Conservation (phyloP, 2,888 invertebrate species). For the Limnephilus marmoratus region DNA sequence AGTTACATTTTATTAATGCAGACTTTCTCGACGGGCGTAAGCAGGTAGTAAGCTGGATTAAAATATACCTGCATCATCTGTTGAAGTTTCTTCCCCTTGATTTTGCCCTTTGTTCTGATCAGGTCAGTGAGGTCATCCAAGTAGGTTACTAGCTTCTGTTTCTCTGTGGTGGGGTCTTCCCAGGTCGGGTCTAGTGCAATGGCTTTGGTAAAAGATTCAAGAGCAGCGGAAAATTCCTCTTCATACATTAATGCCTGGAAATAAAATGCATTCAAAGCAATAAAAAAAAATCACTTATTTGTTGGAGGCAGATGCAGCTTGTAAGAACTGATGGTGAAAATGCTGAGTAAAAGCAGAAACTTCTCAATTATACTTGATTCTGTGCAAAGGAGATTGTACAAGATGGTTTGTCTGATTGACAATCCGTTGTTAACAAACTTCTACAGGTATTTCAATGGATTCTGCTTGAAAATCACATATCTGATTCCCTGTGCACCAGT, state of each 20-base stretch:
- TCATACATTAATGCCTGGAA: slow-evolving; percentile 86
- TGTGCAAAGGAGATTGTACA: too few species aligned
- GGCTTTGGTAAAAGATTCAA: slow-evolving; percentile 83
- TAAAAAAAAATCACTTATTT: neutral
- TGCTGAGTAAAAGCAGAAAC: too few species aligned
- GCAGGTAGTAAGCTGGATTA: neutral
- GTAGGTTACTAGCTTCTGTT: slow-evolving; percentile 80
- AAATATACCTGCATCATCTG: slow-evolving; percentile 80
- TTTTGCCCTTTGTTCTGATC: slow-evolving; percentile 82
- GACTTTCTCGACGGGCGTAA: neutral
- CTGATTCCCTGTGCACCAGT: too few species aligned
- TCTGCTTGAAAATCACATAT: too few species aligned
- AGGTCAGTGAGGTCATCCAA: slow-evolving; percentile 81
- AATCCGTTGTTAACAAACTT: too few species aligned
- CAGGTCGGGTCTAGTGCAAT: slow-evolving; percentile 86
- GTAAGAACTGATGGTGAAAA: too few species aligned
- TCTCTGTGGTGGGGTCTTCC: slow-evolving; percentile 81
- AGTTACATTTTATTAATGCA: neutral
- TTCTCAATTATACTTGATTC: too few species aligned
- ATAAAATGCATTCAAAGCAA: slow-evolving; percentile 39
- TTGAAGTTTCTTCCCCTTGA: slow-evolving; percentile 84
- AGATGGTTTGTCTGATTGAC: too few species aligned
- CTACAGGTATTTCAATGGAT: too few species aligned
- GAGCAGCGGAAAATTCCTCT: slow-evolving; percentile 84
- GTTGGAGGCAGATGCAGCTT: too few species aligned